Conservation (phyloP, 2,113 vertebrate species). For the Chiloscyllium plagiosum region DNA sequence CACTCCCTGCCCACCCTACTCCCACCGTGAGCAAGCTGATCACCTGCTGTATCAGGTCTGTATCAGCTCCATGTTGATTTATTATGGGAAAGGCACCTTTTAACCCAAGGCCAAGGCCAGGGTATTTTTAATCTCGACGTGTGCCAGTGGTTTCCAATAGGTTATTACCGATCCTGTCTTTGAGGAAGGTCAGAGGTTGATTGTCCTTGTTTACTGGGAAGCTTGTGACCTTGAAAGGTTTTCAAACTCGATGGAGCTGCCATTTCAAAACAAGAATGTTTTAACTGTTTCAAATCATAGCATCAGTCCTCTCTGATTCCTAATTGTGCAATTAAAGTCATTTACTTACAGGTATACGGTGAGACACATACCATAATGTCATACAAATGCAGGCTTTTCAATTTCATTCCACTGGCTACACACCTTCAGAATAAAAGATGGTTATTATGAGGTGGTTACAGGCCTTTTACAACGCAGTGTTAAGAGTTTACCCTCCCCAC, state of each 20-base stretch:
- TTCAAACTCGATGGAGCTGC: background rate
- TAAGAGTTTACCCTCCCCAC: background rate
- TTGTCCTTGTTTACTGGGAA: conserved; percentile 25
- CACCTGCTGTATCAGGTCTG: conserved; percentile 44
- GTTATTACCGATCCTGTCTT: conserved; percentile 41
- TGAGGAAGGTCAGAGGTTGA: conserved; percentile 23
- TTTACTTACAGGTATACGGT: background rate
- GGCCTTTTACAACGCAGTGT: background rate
- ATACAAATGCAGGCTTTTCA: background rate
- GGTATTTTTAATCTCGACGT: conserved; percentile 53
- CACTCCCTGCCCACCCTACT: background rate
- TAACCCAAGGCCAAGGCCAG: conserved; percentile 46
- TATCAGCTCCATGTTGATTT: conserved; percentile 50
- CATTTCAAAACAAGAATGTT: background rate
- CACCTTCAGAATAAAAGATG: background rate
- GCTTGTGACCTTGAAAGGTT: conserved; percentile 9
- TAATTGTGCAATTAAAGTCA: background rate
- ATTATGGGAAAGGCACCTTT: conserved; percentile 52
- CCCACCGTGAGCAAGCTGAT: conserved; percentile 46
- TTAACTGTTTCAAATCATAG: background rate
- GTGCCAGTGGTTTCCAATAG: conserved; percentile 44
- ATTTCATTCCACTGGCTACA: background rate
- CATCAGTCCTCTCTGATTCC: background rate
- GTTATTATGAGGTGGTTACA: background rate
- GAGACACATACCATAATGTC: background rate